These are phyloP conservation scores for Phrixothrix hirtus DNA, from an alignment of 2,888 invertebrate species.

Conservation along the genomic window DNA sequence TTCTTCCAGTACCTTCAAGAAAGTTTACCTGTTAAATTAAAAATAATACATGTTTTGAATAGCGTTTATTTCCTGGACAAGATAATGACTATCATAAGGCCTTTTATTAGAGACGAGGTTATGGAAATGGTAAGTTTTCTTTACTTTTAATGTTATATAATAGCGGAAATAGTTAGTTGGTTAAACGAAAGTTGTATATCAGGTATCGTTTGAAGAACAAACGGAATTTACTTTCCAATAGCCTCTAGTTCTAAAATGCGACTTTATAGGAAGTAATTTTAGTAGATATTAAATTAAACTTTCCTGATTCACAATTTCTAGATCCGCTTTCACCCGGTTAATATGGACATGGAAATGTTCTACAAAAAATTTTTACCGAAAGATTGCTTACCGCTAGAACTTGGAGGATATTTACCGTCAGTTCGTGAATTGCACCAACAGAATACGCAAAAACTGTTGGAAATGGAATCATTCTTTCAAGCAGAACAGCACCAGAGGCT, in stretches of 20 bases:
- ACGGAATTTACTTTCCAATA: slow-evolving; percentile 10
- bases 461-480: slow-evolving; percentile 41
- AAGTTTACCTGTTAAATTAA: slow-evolving; percentile 67
- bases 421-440: slow-evolving; percentile 32
- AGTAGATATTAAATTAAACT: not conserved
- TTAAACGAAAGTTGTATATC: slow-evolving; percentile 3
- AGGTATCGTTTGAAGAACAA: slow-evolving; percentile 9
- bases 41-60: slow-evolving; percentile 70
- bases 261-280: no score
- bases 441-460: slow-evolving; percentile 41
- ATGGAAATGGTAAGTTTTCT: slow-evolving; percentile 12
- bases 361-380: slow-evolving; percentile 62
- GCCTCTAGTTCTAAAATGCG: not conserved
- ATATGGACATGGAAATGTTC: slow-evolving; percentile 61
- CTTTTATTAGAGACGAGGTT: slow-evolving; percentile 60
- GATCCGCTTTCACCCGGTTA: slow-evolving; percentile 65
- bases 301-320: slow-evolving; percentile 42
- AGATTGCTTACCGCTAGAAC: slow-evolving; percentile 64
- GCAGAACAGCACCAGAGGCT: slow-evolving; percentile 42
- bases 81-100: slow-evolving; percentile 56
- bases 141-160: no score
- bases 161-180: no score
- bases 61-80: slow-evolving; percentile 58
- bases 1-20: slow-evolving; percentile 73
- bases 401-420: slow-evolving; percentile 62